A percentile compares a stretch with the other conserved stretches of the same genome.
These are phyloP conservation scores for Heliconius nattereri DNA, from an alignment of 1,140 invertebrate species.

Conservation along the genomic window DNA sequence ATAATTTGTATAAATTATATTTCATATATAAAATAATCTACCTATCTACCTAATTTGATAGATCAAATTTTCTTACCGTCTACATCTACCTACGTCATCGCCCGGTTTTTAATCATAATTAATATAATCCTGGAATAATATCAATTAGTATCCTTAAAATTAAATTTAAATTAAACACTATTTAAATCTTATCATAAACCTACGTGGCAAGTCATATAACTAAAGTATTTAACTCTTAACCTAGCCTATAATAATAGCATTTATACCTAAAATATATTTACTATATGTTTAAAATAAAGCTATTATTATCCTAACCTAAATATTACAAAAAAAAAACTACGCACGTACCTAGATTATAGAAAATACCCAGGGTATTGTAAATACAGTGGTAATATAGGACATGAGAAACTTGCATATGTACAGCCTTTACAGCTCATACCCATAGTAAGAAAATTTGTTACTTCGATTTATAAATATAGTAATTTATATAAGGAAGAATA, in stretches of 20 bases:
- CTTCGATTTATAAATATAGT: background rate
- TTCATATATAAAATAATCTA: background rate
- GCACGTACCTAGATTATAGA: background rate
- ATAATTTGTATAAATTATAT: background rate
- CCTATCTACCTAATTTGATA: background rate
- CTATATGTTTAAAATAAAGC: background rate
- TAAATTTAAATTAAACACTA: background rate
- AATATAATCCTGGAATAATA: constrained; percentile 6
- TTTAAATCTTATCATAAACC: constrained; percentile 10
- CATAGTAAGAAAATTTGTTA: background rate
- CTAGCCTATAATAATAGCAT: background rate
- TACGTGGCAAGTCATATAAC: constrained; percentile 21
- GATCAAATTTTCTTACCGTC: background rate
- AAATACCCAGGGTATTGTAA: too few species aligned
- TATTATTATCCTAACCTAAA: too few species aligned
- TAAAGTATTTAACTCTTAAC: background rate
- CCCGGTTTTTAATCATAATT: constrained; percentile 43
- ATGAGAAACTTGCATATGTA: too few species aligned
- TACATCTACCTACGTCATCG: constrained; percentile 50
- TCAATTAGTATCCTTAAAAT: background rate
- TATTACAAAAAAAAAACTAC: background rate
- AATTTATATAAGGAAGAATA: background rate
- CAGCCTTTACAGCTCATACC: too few species aligned
- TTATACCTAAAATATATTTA: background rate
- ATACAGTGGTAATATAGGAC: too few species aligned